Evolutionary conservation across 2,797 vertebrate species (phyloP).

Genomic region (Agapornis canus): DNA sequence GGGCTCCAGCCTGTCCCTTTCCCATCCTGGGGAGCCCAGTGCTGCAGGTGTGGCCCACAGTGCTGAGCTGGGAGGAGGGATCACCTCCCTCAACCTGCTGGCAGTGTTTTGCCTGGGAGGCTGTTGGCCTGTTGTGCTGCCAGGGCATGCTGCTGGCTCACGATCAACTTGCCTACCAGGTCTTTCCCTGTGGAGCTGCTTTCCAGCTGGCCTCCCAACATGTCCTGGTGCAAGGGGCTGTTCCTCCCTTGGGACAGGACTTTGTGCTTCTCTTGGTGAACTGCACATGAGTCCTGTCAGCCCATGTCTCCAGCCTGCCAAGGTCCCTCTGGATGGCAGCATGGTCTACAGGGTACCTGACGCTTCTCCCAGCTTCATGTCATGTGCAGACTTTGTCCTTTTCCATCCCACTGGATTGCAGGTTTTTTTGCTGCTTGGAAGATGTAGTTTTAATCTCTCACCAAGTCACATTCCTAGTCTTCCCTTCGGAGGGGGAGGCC

Average conservation of each 20-base stretch:
- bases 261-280: neutral
- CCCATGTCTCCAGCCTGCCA: neutral
- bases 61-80: neutral
- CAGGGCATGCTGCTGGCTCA: neutral
- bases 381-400: neutral
- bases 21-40: neutral
- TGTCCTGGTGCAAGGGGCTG: neutral
- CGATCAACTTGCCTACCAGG: neutral
- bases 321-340: neutral
- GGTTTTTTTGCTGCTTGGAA: neutral
- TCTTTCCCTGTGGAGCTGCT: neutral
- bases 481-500: neutral
- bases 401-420: neutral
- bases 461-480: neutral
- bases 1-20: neutral
- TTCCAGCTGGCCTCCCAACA: neutral
- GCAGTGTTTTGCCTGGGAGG: neutral
- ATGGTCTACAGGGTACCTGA: neutral
- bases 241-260: neutral
- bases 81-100: neutral
- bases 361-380: neutral
- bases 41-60: accelerated
- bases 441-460: neutral
- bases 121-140: neutral
- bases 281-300: neutral